These are phyloP conservation scores for Oscheius sp. DNA, from an alignment of 2,888 invertebrate genomes.

Conservation along the genomic window DNA sequence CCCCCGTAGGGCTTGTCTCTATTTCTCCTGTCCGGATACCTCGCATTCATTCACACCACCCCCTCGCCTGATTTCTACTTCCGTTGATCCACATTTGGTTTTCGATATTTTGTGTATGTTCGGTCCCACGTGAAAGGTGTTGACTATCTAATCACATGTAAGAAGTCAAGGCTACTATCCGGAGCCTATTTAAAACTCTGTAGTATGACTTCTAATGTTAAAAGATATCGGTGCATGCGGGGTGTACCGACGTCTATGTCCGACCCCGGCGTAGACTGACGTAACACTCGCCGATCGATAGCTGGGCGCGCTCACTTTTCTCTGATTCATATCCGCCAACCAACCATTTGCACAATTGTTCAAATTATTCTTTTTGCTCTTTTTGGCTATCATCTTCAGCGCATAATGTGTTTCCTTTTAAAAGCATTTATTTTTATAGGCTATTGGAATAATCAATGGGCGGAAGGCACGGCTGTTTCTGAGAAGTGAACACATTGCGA, in stretches of 20 bases:
- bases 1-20: background rate
- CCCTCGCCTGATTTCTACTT: background rate
- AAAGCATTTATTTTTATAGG: background rate
- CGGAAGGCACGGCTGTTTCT: slow-evolving; percentile 11
- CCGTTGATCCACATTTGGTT: no score
- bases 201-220: no score
- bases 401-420: background rate
- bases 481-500: background rate
- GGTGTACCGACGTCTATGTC: slow-evolving; percentile 4
- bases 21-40: background rate
- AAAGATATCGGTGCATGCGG: no score
- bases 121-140: background rate
- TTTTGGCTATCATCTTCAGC: background rate
- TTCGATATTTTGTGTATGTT: background rate
- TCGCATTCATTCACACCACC: background rate
- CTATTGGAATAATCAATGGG: slow-evolving; percentile 9
- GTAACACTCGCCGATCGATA: slow-evolving; percentile 22
- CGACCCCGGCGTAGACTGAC: slow-evolving; percentile 23
- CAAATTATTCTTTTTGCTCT: slow-evolving; percentile 1
- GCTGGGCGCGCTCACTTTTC: slow-evolving; percentile 19
- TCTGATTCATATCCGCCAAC: slow-evolving; percentile 14
- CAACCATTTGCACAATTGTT: slow-evolving; percentile 12
- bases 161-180: background rate
- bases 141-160: background rate
- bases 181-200: background rate